Evolutionary conservation across 2,797 vertebrate genomes (phyloP), one percentile per base, ranked within the genome.

Genomic region (Crenuchus spilurus): DNA sequence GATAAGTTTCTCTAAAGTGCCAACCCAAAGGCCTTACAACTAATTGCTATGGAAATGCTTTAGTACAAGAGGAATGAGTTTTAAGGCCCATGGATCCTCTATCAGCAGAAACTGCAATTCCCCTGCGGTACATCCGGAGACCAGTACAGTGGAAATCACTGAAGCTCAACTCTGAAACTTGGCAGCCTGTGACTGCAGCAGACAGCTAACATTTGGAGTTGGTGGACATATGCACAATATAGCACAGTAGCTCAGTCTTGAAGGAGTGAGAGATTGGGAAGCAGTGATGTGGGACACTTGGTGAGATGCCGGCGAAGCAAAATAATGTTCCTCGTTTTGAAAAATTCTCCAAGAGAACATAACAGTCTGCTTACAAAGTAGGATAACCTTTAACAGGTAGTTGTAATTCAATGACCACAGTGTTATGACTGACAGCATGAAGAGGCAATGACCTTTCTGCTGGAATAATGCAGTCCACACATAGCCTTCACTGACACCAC

Each of bases 11-110:
- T 74, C 46, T 68, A 77, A 82, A 77, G 77, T 68, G 48, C 69
- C 37, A 73, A 67, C 65, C 71, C 64, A 71, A 75, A 72, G 60
- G 74, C 74, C 67, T 82, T 67, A 75, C 28, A 60, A 71, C 66
- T 84, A 76, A 84, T 82, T 80, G 75, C 75, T 52, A 78, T 75
- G 72, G 64, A 81, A 81, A 79, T 79, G 76, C 74, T 67, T 75
- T 62, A 30, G 60, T 76, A 72, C 52, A 54, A 75, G 54, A 75
- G 70, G 63, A 76, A 76, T 60, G 60, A 74, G 62, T 71, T 64
- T 61, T 44, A 61, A 75, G 66, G 74, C 65, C 58, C 30, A 18
- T 6, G 65, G 49, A 54, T 74, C 9, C 37, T 58, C 63, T 63
- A 64, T 77, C 75, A 82, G 75, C 61, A 70, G 72, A 67, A 57